A percentile compares a stretch with the other conserved stretches of the same genome.
Evolutionary conservation across 2,888 invertebrate species (phyloP).

Genomic region (Willowsia nigromaculata): DNA sequence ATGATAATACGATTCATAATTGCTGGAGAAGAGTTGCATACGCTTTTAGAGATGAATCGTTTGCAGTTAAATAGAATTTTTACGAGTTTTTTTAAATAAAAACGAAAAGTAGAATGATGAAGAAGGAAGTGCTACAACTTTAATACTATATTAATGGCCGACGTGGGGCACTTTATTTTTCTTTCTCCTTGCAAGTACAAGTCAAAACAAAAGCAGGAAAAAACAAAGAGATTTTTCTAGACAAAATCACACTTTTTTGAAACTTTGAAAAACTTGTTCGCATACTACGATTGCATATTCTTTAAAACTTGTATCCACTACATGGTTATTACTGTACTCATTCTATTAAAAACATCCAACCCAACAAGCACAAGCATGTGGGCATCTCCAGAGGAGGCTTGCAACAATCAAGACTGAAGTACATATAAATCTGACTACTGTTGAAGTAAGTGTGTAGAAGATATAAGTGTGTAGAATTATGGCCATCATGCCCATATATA

Average conservation of each 20-base stretch:
- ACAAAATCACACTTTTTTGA: neutral
- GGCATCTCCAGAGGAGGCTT: neutral
- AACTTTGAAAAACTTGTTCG: neutral
- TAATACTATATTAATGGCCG: conserved; percentile 16
- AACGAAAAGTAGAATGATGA: neutral
- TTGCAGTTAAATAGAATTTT: neutral
- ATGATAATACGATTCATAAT: conserved; percentile 13
- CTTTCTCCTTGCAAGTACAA: neutral
- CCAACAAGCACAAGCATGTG: neutral
- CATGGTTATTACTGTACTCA: neutral
- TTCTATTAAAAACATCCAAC: neutral
- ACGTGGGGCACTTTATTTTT: conserved; percentile 33
- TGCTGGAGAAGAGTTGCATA: conserved; percentile 32
- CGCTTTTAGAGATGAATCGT: neutral
- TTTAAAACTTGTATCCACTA: neutral
- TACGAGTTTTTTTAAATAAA: neutral
- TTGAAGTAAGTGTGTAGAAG: neutral
- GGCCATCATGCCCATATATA: neutral
- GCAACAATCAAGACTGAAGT: neutral
- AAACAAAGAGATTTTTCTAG: no score
- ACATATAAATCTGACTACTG: neutral
- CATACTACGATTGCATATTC: neutral
- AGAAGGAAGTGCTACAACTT: neutral
- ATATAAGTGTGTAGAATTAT: neutral
- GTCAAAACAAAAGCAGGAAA: conserved; percentile 9